Evolutionary conservation across 2,797 vertebrate genomes (phyloP).

Genomic region (Hozukius guyotensis): DNA sequence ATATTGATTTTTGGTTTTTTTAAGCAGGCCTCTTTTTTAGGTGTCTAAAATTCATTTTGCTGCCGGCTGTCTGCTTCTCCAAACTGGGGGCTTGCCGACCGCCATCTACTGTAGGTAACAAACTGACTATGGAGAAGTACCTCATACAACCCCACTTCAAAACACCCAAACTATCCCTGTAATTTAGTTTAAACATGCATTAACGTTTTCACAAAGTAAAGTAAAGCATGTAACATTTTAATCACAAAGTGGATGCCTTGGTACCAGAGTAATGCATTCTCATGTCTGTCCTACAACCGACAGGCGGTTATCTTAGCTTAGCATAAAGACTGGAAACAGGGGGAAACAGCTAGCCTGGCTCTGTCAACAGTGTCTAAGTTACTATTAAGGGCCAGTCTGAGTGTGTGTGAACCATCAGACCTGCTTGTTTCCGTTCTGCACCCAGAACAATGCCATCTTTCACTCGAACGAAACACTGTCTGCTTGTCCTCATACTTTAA

Average conservation of each 20-base stretch:
- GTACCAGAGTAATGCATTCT: neutral
- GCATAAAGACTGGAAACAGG: neutral
- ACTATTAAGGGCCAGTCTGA: conserved; percentile 31
- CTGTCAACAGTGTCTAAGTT: neutral
- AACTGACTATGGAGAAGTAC: too few species aligned
- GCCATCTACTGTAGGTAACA: too few species aligned
- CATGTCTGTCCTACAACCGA: neutral
- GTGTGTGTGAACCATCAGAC: conserved; percentile 55
- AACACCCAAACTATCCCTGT: too few species aligned
- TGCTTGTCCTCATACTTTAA: conserved; percentile 45
- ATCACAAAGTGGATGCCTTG: neutral
- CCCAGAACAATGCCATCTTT: conserved; percentile 63
- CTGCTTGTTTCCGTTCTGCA: conserved; percentile 35
- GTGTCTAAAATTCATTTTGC: too few species aligned
- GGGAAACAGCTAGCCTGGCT: neutral
- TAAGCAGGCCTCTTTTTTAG: too few species aligned
- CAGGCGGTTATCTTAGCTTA: neutral
- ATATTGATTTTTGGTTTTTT: too few species aligned
- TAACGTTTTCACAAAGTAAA: neutral
- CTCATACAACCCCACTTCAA: too few species aligned
- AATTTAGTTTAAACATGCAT: neutral
- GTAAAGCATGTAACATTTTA: neutral
- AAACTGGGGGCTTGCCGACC: too few species aligned
- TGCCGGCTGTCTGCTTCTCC: too few species aligned
- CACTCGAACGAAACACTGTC: conserved; percentile 50